Conservation (phyloP, 2,797 vertebrate species). For the Sebastiscus tertius region DNA sequence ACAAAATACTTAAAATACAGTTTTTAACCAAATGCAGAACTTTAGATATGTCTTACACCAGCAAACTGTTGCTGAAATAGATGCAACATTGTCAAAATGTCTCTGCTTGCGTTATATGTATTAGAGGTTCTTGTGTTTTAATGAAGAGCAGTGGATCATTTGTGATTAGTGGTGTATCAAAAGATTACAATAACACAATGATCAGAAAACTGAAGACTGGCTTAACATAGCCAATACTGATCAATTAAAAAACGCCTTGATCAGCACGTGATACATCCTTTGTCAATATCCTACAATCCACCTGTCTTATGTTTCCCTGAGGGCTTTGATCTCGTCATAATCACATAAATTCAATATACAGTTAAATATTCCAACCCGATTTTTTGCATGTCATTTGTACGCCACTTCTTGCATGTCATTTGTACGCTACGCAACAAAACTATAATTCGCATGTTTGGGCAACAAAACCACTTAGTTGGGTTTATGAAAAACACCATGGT, state of each 20-base stretch:
- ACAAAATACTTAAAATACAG: not conserved
- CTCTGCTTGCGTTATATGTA: not conserved
- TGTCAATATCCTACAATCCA: not conserved
- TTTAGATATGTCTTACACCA: not conserved
- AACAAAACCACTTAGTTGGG: too few relatives aligned
- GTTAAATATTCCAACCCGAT: not conserved
- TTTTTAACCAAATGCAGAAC: not conserved
- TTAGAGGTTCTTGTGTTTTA: not conserved
- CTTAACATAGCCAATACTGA: not conserved
- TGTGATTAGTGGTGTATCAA: not conserved
- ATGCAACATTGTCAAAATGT: not conserved
- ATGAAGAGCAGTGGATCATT: not conserved
- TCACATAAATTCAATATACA: not conserved
- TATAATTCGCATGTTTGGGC: too few relatives aligned
- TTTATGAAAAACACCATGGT: too few relatives aligned
- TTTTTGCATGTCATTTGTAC: too few relatives aligned
- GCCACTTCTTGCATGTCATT: too few relatives aligned
- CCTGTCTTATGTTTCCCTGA: not conserved
- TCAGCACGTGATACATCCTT: not conserved
- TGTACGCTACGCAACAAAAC: too few relatives aligned
- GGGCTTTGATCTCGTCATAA: not conserved
- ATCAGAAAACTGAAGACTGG: not conserved
- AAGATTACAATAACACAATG: not conserved
- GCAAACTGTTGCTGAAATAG: not conserved
- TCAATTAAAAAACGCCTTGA: not conserved